Base-by-base conservation (phyloP, 64 coral and sea anemone species). In the Montipora foliosa region DNA sequence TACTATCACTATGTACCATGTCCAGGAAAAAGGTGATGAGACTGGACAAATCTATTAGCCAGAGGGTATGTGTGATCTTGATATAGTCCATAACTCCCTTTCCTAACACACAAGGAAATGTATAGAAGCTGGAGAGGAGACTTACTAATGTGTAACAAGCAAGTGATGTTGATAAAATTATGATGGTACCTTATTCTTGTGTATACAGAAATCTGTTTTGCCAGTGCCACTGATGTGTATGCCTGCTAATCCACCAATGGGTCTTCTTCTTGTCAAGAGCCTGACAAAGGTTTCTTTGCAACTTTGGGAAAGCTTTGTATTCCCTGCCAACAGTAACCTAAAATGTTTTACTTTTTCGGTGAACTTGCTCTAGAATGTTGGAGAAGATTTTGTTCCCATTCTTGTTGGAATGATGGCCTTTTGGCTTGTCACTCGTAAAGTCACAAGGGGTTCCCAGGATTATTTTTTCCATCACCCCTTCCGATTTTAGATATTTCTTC, bases 331-430 rank as follows among this genome's bases (percentile, higher is more conserved):
- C 22, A 11, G 66, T 45, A 77, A 20, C 75, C 14, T 60, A 51
- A 47, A 95, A 90, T 17, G 84, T 46, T 13, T 2, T 22, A 19
- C 44, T 68, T 22, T 77, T n/a, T 3, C 60, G 29, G n/a, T 74
- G 25, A 49, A 95, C 58, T 49, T 90, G 93, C 17, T 78, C 37
- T 53, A 95, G 70, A 14, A 95, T 81, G 21, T 60, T 46, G 58
- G 19, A 6, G 60, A 95, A 87, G 6, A 78, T 67, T 79, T 86
- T 60, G 15, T 61, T 14, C 37, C 67, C 74, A 25, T 16, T 46
- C 60, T 95, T 95, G 88, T 95, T 95, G 75, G 51, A 53, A 46
- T 90, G 78, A 49, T 81, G 79, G 8, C 46, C 51, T 68, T 49
- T 8, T 79, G 25, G 9, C 49, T 68, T 88, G 2, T 11, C 5